A percentile compares a stretch with the other conserved stretches of the same genome.
Evolutionary conservation across 2,888 invertebrate genomes (phyloP).

Genomic region (Chrysolina americana): DNA sequence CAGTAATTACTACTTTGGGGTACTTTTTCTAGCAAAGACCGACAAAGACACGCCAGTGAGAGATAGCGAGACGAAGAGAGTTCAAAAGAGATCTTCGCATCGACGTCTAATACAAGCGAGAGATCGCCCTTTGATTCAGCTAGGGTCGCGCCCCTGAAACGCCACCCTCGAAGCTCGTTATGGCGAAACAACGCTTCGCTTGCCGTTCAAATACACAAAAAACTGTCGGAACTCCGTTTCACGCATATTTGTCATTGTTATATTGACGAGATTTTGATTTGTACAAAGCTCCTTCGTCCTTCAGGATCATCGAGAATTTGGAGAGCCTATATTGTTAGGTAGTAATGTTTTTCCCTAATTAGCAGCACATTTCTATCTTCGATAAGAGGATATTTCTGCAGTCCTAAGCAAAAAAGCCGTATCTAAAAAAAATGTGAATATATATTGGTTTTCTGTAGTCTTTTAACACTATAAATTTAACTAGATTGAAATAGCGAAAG

Average conservation of each 20-base stretch:
- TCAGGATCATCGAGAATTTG: constrained; percentile 20
- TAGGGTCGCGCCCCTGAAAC: constrained; percentile 68
- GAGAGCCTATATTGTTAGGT: constrained; percentile 16
- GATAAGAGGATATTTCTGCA: no score
- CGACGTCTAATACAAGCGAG: constrained; percentile 62
- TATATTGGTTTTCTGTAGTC: no score
- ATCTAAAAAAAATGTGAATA: no score
- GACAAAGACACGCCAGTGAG: constrained; percentile 15
- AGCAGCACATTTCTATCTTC: no score
- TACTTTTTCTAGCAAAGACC: neutral
- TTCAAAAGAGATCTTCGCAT: constrained; percentile 57
- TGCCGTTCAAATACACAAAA: constrained; percentile 55
- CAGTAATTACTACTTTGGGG: neutral
- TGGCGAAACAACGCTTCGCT: constrained; percentile 62
- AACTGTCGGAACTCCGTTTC: constrained; percentile 55
- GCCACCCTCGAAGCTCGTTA: constrained; percentile 69
- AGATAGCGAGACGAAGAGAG: constrained; percentile 50
- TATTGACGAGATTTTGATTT: constrained; percentile 45
- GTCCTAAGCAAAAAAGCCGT: no score
- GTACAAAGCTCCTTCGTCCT: constrained; percentile 30
- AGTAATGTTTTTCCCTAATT: constrained; percentile 23
- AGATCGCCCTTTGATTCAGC: constrained; percentile 68
- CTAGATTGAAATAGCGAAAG: no score
- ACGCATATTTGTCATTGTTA: constrained; percentile 47
- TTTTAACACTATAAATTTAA: no score